Evolutionary conservation across 1,140 invertebrate species (phyloP), one percentile per base, ranked within the genome.

Genomic region (Venturia canescens): DNA sequence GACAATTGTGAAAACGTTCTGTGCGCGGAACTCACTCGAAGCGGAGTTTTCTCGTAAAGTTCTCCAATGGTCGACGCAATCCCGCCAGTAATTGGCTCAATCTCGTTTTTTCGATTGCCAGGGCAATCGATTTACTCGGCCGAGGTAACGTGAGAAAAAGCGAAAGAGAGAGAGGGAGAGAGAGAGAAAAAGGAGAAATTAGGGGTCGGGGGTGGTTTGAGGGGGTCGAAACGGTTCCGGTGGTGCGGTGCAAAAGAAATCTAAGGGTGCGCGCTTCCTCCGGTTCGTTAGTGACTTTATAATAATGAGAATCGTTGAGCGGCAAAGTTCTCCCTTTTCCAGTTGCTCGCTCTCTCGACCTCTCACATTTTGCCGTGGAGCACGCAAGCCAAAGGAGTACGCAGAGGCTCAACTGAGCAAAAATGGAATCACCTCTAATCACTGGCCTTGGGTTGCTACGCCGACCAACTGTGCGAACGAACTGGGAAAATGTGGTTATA

Each of bases 241-340:
- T 57, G 26, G 34, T 3, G 5, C 67, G 27, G 63, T 50, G 57
- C 63, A 44, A 70, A 80, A 85, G 84, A 85, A 84, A 83, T 81
- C 83, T 77, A 63, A 83, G 44, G 78, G 78, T 74, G 66, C 83
- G 80, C 78, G 83, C 83, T 87, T 85, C 84, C 84, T 79, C 50
- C 79, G 83, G 84, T 89, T 89, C 88, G 86, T 89, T 89, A 89
- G 88, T 84, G 87, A 89, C 87, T 89, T 89, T 86, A 86, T 87
- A 84, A 88, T 88, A 87, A 88, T 86, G 82, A 84, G 85, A 86
- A 81, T 82, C 63, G 72, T 79, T 79, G 67, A 79, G 26, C 50
- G 18, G 66, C 29, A 18, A 18, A 21, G 66, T 29, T 29, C 13
- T 27, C 13, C 60, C 13, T 66, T 66, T 23, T 23, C 23, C 60